A percentile compares a stretch with the other conserved stretches of the same genome.
Conservation (phyloP, 2,888 invertebrate species). For the Pterostichus niger region DNA sequence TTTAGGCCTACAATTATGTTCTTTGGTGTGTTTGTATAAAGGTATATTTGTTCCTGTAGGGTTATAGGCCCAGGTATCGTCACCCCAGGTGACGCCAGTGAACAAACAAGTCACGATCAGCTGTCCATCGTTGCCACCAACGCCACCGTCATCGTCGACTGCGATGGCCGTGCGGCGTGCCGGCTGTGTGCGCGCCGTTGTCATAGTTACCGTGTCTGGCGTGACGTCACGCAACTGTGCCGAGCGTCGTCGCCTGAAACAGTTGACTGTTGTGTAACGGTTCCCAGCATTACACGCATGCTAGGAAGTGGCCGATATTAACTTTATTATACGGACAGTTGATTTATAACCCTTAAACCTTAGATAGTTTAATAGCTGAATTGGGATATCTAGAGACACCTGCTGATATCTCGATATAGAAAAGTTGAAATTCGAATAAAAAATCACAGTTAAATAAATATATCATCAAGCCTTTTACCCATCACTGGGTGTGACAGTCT, state of each 20-base stretch:
- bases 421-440: no score
- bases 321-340: not conserved
- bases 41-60: not conserved
- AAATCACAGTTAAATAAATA: no score
- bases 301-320: not conserved
- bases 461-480: no score
- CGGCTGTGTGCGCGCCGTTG: conserved; percentile 60
- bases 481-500: no score
- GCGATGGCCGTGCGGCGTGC: conserved; percentile 51
- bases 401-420: not conserved
- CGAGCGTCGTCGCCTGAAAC: not conserved
- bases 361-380: not conserved
- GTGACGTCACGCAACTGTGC: conserved; percentile 57
- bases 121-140: not conserved
- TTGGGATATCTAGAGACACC: not conserved
- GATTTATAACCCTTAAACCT: not conserved
- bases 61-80: not conserved
- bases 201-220: conserved; percentile 47
- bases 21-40: not conserved
- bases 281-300: conserved; percentile 1
- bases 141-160: conserved; percentile 21
- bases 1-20: no score
- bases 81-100: not conserved
- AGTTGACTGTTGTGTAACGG: conserved; percentile 37
- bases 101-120: conserved; percentile 15